phyloP scores from a whole-genome alignment of 2,113 vertebrate genomes.

The Protomyctophum bolini region DNA sequence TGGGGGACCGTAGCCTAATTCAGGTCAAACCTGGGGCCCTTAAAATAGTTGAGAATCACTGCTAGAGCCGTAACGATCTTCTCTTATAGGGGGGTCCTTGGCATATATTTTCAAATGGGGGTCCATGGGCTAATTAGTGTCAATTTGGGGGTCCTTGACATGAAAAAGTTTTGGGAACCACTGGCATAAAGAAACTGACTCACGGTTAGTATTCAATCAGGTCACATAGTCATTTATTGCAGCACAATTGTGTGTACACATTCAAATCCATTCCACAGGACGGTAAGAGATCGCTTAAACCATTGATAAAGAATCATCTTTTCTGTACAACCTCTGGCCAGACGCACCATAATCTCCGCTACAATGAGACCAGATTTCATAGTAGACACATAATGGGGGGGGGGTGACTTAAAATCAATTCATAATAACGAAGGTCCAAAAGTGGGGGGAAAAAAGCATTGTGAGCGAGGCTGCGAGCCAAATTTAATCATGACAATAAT shows the following conservation, averaged over 20 bases:
- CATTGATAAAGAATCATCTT: constrained; percentile 46
- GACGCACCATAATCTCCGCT: constrained; percentile 3
- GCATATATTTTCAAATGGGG: too few species aligned
- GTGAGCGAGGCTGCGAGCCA: constrained; percentile 44
- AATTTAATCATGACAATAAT: constrained; percentile 44
- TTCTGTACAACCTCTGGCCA: constrained; percentile 59
- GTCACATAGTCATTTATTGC: constrained; percentile 76
- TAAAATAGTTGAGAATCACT: too few species aligned
- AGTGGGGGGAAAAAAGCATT: constrained; percentile 7
- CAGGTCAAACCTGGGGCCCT: too few species aligned
- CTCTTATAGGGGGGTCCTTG: too few species aligned
- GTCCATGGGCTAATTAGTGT: too few species aligned
- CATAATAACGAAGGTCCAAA: constrained; percentile 1
- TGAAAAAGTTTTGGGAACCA: not conserved
- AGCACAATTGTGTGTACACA: constrained; percentile 65
- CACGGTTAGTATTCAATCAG: constrained; percentile 33
- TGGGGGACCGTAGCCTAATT: too few species aligned
- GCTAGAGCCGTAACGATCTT: too few species aligned
- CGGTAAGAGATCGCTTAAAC: constrained; percentile 59
- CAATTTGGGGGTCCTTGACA: too few species aligned
- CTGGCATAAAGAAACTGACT: not conserved
- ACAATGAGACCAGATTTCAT: constrained; percentile 47
- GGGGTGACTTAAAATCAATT: constrained; percentile 51
- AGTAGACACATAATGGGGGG: constrained; percentile 27
- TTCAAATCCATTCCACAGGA: constrained; percentile 76